These are phyloP conservation scores for Picus viridis DNA, from an alignment of 2,797 vertebrate genomes.

Conservation along the genomic window DNA sequence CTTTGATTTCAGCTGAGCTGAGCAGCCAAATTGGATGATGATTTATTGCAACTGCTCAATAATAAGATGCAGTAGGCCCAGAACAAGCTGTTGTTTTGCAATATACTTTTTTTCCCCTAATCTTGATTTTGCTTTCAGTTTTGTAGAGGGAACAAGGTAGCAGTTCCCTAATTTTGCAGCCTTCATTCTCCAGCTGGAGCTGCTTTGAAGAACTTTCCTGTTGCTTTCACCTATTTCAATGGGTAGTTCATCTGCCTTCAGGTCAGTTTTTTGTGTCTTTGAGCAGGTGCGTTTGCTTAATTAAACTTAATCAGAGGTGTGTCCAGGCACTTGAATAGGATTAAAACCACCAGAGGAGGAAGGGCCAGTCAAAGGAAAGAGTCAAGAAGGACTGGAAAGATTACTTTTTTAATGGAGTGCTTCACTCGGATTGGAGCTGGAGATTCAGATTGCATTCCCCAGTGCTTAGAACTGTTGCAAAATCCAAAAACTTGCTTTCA, in stretches of 20 bases:
- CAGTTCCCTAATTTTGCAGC: background rate
- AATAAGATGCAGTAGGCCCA: background rate
- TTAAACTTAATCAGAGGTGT: background rate
- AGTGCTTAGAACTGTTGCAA: background rate
- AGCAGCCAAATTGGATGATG: background rate
- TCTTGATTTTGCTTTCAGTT: slow-evolving; percentile 43
- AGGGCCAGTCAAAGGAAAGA: background rate
- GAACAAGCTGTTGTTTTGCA: background rate
- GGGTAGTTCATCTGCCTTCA: background rate
- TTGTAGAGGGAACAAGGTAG: background rate
- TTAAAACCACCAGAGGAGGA: background rate
- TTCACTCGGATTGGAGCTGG: background rate
- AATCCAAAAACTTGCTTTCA: background rate
- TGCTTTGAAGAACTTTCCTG: background rate
- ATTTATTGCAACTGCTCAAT: slow-evolving; percentile 39
- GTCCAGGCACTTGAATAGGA: too few relatives aligned
- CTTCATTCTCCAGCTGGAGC: background rate
- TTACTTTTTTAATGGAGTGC: background rate
- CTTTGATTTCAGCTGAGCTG: background rate
- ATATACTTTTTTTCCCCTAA: background rate
- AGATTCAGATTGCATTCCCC: background rate
- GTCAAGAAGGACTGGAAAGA: background rate
- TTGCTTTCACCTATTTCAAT: background rate
- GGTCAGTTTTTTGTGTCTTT: background rate
- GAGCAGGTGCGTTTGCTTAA: background rate